Percentiles rank a stretch among this genome's conserved stretches.
phyloP scores from a whole-genome alignment of 64 coral and sea anemone genomes.

The Stylophora pistillata region DNA sequence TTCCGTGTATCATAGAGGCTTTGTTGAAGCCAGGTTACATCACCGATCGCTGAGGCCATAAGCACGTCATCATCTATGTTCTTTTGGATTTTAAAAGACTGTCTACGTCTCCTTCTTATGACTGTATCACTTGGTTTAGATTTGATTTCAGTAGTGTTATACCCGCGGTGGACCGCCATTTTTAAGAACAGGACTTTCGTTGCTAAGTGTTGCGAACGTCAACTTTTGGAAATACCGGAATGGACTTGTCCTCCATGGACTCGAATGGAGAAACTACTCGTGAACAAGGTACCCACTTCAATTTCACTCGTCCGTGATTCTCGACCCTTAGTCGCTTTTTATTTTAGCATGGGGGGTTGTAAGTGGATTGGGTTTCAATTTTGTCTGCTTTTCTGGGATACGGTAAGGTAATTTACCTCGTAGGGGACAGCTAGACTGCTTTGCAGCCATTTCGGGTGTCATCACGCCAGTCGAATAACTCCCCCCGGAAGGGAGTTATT shows the following conservation, averaged over 20 bases:
- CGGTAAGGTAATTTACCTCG: too few relatives aligned
- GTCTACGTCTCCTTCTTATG: conserved; percentile 66
- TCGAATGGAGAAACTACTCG: background rate
- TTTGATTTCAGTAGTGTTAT: background rate
- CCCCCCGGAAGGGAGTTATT: too few relatives aligned
- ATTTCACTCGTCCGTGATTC: too few relatives aligned
- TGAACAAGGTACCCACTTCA: too few relatives aligned
- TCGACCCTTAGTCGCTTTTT: too few relatives aligned
- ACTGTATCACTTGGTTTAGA: background rate
- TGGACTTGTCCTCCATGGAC: background rate
- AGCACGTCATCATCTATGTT: conserved; percentile 92
- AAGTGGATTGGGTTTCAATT: too few relatives aligned
- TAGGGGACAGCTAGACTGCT: too few relatives aligned
- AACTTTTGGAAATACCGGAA: background rate
- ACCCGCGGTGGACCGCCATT: conserved; percentile 23
- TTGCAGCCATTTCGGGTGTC: too few relatives aligned
- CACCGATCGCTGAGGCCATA: conserved; percentile 90
- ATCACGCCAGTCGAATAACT: too few relatives aligned
- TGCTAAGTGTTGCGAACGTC: conserved; percentile 8
- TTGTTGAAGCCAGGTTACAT: conserved; percentile 87
- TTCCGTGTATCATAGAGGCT: conserved; percentile 79
- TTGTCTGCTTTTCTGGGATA: too few relatives aligned
- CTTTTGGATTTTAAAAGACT: conserved; percentile 68
- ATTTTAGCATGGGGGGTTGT: too few relatives aligned
- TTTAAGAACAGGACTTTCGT: background rate